Percentiles rank a stretch among this genome's conserved stretches.
phyloP scores from a whole-genome alignment of 2,888 invertebrate species.

The Teleiodes luculella region DNA sequence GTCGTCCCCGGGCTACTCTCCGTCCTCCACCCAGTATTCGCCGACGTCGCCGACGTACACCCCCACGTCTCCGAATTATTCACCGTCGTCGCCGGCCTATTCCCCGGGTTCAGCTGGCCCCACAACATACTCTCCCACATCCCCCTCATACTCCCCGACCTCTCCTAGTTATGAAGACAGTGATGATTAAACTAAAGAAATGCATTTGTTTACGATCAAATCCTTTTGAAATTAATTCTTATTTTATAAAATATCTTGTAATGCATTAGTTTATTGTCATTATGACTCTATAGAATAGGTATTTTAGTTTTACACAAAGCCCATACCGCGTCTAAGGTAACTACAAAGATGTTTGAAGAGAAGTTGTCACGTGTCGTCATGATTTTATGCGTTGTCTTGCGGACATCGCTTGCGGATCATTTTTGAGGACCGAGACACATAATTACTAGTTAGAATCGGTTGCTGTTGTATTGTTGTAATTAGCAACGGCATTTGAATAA shows the following conservation, averaged over 20 bases:
- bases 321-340: too few species aligned
- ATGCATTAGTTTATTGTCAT: too few species aligned
- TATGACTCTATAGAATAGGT: too few species aligned
- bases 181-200: conserved; percentile 52
- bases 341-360: too few species aligned
- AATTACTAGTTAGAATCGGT: too few species aligned
- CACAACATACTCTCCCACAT: conserved; percentile 65
- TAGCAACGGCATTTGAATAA: too few species aligned
- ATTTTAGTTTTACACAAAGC: too few species aligned
- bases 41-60: conserved; percentile 89
- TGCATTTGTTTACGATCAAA: background rate
- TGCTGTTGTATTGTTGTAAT: too few species aligned
- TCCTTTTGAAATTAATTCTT: background rate
- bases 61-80: conserved; percentile 87
- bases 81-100: conserved; percentile 87
- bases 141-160: conserved; percentile 78
- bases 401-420: too few species aligned
- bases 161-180: conserved; percentile 81
- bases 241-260: background rate
- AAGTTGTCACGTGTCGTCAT: too few species aligned
- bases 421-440: too few species aligned
- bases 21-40: conserved; percentile 89
- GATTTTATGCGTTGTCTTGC: too few species aligned
- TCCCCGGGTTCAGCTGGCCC: conserved; percentile 86
- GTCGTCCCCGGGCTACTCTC: conserved; percentile 87